phyloP scores from a whole-genome alignment of 2,888 invertebrate species.

The Melanostoma mellinum region DNA sequence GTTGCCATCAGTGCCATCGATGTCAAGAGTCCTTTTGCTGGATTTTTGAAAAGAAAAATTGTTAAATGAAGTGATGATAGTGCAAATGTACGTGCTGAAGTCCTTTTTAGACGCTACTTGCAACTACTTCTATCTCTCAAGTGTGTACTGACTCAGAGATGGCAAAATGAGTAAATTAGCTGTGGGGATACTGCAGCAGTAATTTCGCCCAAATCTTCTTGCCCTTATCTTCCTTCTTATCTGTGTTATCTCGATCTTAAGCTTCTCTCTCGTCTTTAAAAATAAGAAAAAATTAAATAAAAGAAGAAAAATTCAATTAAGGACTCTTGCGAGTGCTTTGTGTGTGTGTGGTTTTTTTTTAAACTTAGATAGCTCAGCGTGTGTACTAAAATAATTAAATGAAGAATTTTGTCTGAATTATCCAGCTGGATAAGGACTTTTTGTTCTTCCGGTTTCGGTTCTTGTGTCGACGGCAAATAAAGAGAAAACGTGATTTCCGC shows the following conservation, averaged over 20 bases:
- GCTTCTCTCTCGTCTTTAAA: slow-evolving; percentile 11
- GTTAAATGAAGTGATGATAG: slow-evolving; percentile 11
- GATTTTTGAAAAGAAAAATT: slow-evolving; percentile 28
- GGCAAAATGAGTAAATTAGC: slow-evolving; percentile 39
- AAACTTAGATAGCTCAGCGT: slow-evolving; percentile 10
- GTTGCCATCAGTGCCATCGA: background rate
- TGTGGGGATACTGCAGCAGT: slow-evolving; percentile 41
- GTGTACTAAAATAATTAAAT: slow-evolving; percentile 46
- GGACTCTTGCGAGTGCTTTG: slow-evolving; percentile 16
- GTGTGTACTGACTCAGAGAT: slow-evolving; percentile 6
- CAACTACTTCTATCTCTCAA: slow-evolving; percentile 14
- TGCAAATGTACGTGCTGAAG: slow-evolving; percentile 41
- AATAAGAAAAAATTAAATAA: background rate
- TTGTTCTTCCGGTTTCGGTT: slow-evolving; percentile 19
- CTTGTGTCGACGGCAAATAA: slow-evolving; percentile 8
- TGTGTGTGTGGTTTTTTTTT: background rate
- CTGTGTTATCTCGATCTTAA: slow-evolving; percentile 39
- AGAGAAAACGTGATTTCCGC: slow-evolving; percentile 20
- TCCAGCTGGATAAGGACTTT: slow-evolving; percentile 24
- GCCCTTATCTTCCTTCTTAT: slow-evolving; percentile 17
- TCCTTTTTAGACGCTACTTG: background rate
- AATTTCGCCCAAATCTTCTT: slow-evolving; percentile 19
- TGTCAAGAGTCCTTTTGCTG: slow-evolving; percentile 13
- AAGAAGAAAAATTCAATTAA: slow-evolving; percentile 29
- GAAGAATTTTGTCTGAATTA: slow-evolving; percentile 28